A percentile compares a stretch with the other conserved stretches of the same genome.
phyloP scores from a whole-genome alignment of 2,113 vertebrate species.

The Campylomormyrus tamandua region DNA sequence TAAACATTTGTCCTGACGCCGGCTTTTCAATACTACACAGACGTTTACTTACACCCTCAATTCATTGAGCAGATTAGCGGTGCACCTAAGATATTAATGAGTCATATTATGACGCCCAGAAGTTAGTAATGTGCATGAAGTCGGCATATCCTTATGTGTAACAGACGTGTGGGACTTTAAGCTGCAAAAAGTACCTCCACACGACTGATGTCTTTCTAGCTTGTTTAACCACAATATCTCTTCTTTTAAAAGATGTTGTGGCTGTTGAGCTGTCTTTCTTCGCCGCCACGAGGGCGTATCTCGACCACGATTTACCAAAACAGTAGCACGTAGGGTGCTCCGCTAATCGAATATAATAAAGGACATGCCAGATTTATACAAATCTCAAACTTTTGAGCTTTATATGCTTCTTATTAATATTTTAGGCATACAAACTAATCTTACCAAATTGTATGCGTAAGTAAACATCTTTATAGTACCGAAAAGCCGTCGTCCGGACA shows the following conservation, averaged over 20 bases:
- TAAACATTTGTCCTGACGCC: background rate
- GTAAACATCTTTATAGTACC: background rate
- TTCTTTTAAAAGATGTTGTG: background rate
- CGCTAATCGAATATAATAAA: background rate
- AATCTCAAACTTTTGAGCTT: background rate
- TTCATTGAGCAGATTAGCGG: background rate
- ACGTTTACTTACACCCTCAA: background rate
- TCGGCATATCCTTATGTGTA: background rate
- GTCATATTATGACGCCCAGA: background rate
- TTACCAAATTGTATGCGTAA: background rate
- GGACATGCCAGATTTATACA: background rate
- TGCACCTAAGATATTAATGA: background rate
- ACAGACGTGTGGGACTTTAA: background rate
- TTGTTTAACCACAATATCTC: background rate
- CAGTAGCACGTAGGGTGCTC: background rate
- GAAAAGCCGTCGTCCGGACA: background rate
- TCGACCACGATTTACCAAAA: background rate
- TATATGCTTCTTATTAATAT: background rate
- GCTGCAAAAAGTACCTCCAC: background rate
- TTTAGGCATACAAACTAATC: background rate
- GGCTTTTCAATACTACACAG: too few species aligned
- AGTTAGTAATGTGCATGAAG: background rate
- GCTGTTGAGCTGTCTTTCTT: background rate
- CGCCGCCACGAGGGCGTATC: background rate
- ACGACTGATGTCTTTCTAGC: background rate